Conservation (phyloP, 53 echinoderm and acorn worm genomes). For the Stichopus horrens region DNA sequence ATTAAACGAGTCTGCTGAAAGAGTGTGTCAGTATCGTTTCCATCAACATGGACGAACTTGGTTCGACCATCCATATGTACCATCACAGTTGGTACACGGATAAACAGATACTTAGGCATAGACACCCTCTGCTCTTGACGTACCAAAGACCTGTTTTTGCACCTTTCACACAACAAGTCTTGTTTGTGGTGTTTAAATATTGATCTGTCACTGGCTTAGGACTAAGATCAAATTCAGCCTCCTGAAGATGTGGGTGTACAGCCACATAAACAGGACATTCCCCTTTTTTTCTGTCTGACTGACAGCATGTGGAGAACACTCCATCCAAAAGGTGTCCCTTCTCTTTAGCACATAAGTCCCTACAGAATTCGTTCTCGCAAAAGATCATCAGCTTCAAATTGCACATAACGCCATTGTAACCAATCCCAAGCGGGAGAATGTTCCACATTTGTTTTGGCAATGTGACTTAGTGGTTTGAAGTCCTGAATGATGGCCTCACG, state of each 20-base stretch:
- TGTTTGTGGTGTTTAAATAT: not conserved
- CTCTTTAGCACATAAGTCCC: not conserved
- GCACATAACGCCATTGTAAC: no score
- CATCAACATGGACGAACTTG: slow-evolving; percentile 13
- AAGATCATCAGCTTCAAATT: no score
- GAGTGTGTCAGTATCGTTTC: not conserved
- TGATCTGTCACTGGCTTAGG: not conserved
- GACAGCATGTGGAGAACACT: not conserved
- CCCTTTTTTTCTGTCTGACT: not conserved
- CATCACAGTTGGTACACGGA: slow-evolving; percentile 10
- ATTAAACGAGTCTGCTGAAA: not conserved
- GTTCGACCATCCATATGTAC: not conserved
- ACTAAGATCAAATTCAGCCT: not conserved
- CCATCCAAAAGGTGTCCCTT: not conserved
- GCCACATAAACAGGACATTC: slow-evolving; percentile 1
- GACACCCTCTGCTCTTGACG: not conserved
- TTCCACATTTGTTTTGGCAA: no score
- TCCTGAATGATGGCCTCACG: no score
- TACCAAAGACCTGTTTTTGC: not conserved
- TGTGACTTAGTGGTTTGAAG: no score
- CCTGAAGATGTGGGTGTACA: not conserved
- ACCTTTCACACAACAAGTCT: not conserved
- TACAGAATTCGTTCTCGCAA: no score
- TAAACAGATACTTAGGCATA: not conserved
- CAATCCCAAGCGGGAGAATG: no score